Evolutionary conservation across 2,888 invertebrate genomes (phyloP), one percentile per base, ranked within the genome.

Genomic region (Argynnis bischoffii): DNA sequence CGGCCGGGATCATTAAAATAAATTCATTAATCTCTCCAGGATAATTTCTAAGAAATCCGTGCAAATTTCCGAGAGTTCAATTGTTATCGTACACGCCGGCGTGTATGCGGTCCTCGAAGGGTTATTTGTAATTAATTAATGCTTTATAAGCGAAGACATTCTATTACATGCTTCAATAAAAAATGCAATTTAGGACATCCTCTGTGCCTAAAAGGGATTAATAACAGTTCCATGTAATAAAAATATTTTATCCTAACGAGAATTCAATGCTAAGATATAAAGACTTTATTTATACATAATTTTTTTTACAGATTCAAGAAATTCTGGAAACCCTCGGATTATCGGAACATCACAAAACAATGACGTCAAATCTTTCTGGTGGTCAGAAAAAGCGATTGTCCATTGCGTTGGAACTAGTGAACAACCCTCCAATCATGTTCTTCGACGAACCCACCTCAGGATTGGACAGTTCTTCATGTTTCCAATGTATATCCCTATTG

Each of bases 381-480:
- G 99, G 99, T 1, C 98, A 99, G 86, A 97, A 98, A 88, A 99
- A 99, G 83, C 95, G 99, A 76, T 94, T 99, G 1, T 98, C 98
- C 0, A 99, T 99, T 71, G 99, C 98, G 18, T 90, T 98, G 74
- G 99, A 99, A 89, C 93, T 99, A 75, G 98, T 99, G 75, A 98
- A 98, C 92, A 99, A 99, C 88, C 99, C 99, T 13, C 98, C 99
- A 0, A 96, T 99, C 72, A 98, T 99, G 98, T 99, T 99, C 92
- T 98, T 99, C 85, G 99, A 99, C 85, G 99, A 99, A 87, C 99
- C 99, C 0, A 99, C 99, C 73, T 98, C 98, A 75, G 99, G 99
- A 4, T 89, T 99, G 82, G 99, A 99, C 93, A 98, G 98, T 76
- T 97, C 98, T 0, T 98, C 98, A 0, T 98, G 98, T 83, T 98